Conservation (phyloP, 2,797 vertebrate species). For the Cygnus olor region DNA sequence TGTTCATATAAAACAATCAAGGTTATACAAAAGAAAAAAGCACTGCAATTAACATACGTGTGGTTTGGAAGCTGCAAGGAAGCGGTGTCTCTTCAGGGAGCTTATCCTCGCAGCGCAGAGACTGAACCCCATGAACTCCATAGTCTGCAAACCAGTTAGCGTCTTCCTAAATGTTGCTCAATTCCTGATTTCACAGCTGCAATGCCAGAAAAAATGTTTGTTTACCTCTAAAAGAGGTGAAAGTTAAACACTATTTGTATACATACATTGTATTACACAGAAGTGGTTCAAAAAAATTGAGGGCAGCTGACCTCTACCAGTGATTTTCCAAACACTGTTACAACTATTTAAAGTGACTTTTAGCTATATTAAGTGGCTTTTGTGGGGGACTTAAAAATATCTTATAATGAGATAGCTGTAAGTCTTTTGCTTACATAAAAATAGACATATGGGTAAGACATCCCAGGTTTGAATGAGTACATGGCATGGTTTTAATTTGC, state of each 20-base stretch:
- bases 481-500: slow-evolving; percentile 2
- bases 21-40: not conserved
- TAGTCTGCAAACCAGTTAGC: not conserved
- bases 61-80: not conserved
- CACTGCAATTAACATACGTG: not conserved
- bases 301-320: not conserved
- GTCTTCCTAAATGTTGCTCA: not conserved
- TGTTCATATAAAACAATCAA: not conserved
- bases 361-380: not conserved
- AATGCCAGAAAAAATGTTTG: not conserved
- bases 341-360: not conserved
- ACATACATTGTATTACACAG: not conserved
- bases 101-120: not conserved
- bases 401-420: not conserved
- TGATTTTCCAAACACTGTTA: not conserved
- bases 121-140: not conserved
- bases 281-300: not conserved
- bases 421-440: not conserved
- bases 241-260: not conserved
- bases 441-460: slow-evolving; percentile 15
- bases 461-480: not conserved
- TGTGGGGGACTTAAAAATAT: not conserved
- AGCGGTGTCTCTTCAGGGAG: not conserved
- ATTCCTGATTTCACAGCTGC: not conserved
- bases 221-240: not conserved